A percentile compares a stretch with the other conserved stretches of the same genome.
phyloP scores from a whole-genome alignment of 2,113 vertebrate species.

The Pelvicachromis taeniatus region DNA sequence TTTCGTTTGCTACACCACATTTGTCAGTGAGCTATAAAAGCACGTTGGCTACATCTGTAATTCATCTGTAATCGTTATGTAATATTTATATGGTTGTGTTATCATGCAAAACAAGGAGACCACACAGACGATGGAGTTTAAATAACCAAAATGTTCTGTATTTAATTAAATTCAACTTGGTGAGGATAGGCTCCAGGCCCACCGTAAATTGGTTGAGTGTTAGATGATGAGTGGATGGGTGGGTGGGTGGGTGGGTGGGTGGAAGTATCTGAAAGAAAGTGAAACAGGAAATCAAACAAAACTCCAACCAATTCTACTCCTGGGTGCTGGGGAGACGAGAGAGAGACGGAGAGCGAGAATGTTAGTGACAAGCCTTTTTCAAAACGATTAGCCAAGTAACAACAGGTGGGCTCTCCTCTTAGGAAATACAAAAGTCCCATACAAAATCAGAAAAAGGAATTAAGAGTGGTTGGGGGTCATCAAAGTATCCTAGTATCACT shows the following conservation, averaged over 20 bases:
- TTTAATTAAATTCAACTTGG: neutral
- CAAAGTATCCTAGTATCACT: neutral
- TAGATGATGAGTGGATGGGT: neutral
- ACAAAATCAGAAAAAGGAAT: neutral
- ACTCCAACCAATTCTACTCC: neutral
- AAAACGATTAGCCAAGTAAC: neutral
- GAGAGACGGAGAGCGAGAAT: neutral
- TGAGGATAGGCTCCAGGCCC: neutral
- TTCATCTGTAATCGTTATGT: neutral
- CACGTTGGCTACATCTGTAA: neutral
- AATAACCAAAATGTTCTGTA: neutral
- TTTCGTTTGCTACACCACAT: neutral
- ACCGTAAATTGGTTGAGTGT: neutral
- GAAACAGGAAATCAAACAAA: neutral
- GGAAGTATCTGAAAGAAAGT: neutral
- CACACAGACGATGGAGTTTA: neutral
- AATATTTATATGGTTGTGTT: neutral
- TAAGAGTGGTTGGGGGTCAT: neutral
- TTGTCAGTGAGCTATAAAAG: neutral
- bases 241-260: neutral
- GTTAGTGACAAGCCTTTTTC: neutral
- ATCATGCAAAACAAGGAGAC: neutral
- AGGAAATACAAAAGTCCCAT: neutral
- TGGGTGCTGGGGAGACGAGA: neutral
- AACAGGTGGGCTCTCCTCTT: neutral